Base-by-base conservation (phyloP, 2,888 invertebrate species). In the Stenolophus ochropezus region DNA sequence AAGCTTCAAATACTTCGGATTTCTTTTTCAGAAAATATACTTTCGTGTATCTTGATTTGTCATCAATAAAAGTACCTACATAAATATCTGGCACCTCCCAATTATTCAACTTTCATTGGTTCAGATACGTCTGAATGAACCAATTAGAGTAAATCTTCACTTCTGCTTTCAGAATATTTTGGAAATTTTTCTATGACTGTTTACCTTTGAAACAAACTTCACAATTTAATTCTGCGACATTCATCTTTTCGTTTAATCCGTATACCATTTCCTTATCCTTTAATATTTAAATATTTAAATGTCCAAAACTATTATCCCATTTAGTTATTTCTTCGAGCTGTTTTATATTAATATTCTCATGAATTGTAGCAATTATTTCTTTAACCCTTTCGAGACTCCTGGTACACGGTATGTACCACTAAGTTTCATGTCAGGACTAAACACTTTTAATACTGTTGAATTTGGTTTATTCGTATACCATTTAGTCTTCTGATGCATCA, bases 31-130 rank as follows among this genome's bases (percentile, higher is more conserved):
- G 20, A 58, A 58, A 20, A 58, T 21, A 23, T 58, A 82, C 61
- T 73, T 82, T 78, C 6, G 80, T 58, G 78, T 81, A 83, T 18
- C 56, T 47, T 1, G 56, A 69, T 4, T 53, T 23, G 20, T 83
- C 83, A 49, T 83, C 83, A 11, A 80, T 75, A 25, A 82, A 83
- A 14, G 82, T 82, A 8, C 81, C 73, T 23, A 82, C 81, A 77
- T 23, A 82, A 58, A 21, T 23, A 23, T 23, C 23, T 1, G 20
- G 58, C 58, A 11, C n/a, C n/a, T 21, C 58, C 23, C 23, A 58
- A 8, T 11, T 83, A 83, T 14, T 81, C 8, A 4, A 58, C 58
- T 23, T 58, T n/a, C n/a, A 49, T 1, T n/a, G 49, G 49, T 49
- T 14, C 49, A 49, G n/a, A 49, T 49, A 49, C n/a, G 16, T 49